phyloP scores from a whole-genome alignment of 2,888 invertebrate species.

The Calephelis perditalis region DNA sequence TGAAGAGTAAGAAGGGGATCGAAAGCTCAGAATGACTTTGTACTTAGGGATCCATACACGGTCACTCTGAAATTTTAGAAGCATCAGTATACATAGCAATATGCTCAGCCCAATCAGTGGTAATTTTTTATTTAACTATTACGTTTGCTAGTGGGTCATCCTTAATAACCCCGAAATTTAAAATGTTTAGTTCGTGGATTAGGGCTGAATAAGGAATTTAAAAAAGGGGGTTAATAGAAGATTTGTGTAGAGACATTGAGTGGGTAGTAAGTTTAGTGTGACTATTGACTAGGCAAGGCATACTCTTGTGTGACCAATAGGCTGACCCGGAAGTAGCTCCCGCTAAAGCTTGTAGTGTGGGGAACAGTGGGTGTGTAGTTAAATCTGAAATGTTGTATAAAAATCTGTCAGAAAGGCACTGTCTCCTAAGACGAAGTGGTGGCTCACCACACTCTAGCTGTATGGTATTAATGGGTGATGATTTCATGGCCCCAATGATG shows the following conservation, averaged over 20 bases:
- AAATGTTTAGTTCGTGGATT: neutral
- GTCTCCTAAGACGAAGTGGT: neutral
- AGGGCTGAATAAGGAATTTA: neutral
- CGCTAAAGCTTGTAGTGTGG: too few relatives aligned
- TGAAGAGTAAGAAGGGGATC: too few relatives aligned
- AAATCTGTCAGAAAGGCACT: neutral
- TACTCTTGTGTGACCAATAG: neutral
- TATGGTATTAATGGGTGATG: too few relatives aligned
- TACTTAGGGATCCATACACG: too few relatives aligned
- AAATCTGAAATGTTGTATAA: neutral
- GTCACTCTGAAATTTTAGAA: too few relatives aligned
- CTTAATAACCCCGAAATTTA: neutral
- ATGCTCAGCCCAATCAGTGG: too few relatives aligned
- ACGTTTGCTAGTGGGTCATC: neutral
- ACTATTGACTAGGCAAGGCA: neutral
- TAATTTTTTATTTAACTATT: too few relatives aligned
- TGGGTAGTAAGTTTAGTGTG: neutral
- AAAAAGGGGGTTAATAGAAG: neutral
- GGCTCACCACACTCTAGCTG: neutral
- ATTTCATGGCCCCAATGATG: too few relatives aligned
- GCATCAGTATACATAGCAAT: too few relatives aligned
- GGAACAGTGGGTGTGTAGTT: neutral
- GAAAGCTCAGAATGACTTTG: too few relatives aligned
- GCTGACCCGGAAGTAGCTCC: too few relatives aligned
- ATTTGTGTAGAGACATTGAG: neutral